phyloP scores from a whole-genome alignment of 2,113 vertebrate genomes.

The Chaetorhynchus papuensis region DNA sequence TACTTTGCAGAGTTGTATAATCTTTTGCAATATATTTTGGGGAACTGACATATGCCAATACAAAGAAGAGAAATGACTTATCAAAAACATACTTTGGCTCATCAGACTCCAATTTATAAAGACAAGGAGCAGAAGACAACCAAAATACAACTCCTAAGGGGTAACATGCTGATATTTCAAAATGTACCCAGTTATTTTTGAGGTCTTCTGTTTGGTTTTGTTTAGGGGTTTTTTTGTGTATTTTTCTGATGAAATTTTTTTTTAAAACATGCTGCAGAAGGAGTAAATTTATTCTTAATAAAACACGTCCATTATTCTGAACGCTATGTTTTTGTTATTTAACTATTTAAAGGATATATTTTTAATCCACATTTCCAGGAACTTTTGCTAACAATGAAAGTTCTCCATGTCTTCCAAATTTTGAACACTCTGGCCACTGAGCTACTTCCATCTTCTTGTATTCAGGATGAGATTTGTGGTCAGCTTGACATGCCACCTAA shows the following conservation, averaged over 20 bases:
- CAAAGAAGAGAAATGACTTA: not conserved
- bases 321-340: accelerated
- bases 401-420: not conserved
- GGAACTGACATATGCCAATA: not conserved
- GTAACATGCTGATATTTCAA: not conserved
- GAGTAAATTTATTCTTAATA: not conserved
- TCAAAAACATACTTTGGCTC: not conserved
- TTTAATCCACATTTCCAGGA: not conserved
- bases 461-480: not conserved
- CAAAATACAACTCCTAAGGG: not conserved
- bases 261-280: not conserved
- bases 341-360: not conserved
- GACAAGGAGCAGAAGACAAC: not conserved
- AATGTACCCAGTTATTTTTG: not conserved
- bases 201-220: not conserved
- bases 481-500: not conserved
- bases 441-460: not conserved
- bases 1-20: not conserved
- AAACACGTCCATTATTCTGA: accelerated
- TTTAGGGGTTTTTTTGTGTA: accelerated
- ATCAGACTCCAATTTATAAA: not conserved
- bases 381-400: not conserved
- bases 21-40: not conserved
- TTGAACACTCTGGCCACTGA: not conserved
- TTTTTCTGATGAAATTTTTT: not conserved